phyloP scores from a whole-genome alignment of 2,113 vertebrate genomes.

The Acinonyx jubatus region DNA sequence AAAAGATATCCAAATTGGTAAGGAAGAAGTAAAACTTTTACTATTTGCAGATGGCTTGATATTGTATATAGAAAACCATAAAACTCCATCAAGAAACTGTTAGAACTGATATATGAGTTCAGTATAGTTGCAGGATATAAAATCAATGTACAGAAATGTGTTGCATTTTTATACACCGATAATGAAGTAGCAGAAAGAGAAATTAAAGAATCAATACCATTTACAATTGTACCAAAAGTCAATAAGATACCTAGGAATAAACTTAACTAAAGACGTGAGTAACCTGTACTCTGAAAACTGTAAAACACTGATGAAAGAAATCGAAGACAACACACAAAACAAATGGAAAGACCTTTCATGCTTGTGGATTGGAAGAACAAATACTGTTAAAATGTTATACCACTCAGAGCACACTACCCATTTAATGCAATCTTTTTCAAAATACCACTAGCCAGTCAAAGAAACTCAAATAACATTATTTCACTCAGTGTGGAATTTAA shows the following conservation, averaged over 20 bases:
- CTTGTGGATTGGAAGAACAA: neutral
- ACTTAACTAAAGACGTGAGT: neutral
- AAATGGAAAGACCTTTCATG: neutral
- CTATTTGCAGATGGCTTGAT: neutral
- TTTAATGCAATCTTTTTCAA: neutral
- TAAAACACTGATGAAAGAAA: neutral
- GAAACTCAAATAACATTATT: too few species aligned
- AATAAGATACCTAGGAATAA: neutral
- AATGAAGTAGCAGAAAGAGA: neutral
- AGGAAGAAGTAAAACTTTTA: neutral
- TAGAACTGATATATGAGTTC: neutral
- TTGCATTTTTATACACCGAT: neutral
- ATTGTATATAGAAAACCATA: neutral
- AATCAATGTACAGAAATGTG: neutral
- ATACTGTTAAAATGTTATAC: neutral
- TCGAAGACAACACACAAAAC: neutral
- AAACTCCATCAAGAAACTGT: neutral
- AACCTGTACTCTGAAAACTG: neutral
- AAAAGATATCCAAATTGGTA: neutral
- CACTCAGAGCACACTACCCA: neutral
- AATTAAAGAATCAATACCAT: neutral
- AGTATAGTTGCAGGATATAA: neutral
- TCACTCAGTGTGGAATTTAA: too few species aligned
- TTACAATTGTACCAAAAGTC: neutral
- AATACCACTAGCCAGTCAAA: too few species aligned